Base-by-base conservation (phyloP, 1,140 invertebrate genomes). In the Melitaea cinxia region DNA sequence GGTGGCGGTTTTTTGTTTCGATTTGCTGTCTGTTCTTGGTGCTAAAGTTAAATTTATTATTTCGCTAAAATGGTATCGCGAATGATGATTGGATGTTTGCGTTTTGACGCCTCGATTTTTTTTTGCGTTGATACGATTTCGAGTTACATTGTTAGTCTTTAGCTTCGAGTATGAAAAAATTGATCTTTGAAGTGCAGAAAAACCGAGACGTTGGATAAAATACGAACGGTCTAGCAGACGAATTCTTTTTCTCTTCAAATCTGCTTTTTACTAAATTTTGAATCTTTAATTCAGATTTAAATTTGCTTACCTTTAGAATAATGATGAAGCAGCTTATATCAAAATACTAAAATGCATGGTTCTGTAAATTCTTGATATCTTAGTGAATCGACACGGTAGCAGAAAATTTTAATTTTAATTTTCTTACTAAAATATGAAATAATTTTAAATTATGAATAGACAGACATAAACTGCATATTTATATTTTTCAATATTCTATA, bases 21-120 rank as follows among this genome's bases (percentile, higher is more conserved):
- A 69, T 79, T 85, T 80, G 68, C 74, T 74, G 82, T 83, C 82
- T 84, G 75, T 77, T 82, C 77, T 65, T 78, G 71, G 75, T 85
- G 78, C 76, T 82, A 79, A 79, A 75, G 72, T 78, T 77, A 72
- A 82, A 85, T 87, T 86, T 87, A 83, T 70, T 70, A 70, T 78
- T 74, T 76, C 56, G 56, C 65, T 72, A 55, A 65, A 68, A 60
- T 53, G 49, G 52, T 45, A 47, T 59, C 57, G 45, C 30, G 33
- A 50, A 58, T 67, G 59, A 71, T 57, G 52, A 49, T 59, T 47
- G 53, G 55, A 64, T 64, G 58, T 55, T 53, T 65, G 24, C 35
- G 47, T 70, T 60, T 67, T 67, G 59, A 61, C 53, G 65, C 57
- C 56, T 61, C 24, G 17, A 24, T 57, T 60, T 65, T 61, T 63